phyloP scores from a whole-genome alignment of 92 coral and sea anemone genomes.

The Porites divaricata region DNA sequence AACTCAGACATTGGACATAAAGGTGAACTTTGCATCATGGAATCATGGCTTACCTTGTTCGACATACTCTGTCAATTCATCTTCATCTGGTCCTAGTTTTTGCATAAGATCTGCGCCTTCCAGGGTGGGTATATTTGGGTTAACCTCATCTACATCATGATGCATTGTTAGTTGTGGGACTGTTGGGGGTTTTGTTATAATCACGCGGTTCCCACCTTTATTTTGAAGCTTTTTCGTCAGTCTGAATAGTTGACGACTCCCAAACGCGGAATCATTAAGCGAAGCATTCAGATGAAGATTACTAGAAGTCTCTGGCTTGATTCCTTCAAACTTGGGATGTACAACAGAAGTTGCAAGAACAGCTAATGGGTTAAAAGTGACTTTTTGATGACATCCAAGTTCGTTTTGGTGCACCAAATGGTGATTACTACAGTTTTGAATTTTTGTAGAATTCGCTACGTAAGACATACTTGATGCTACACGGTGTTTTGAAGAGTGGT shows the following conservation, averaged over 20 bases:
- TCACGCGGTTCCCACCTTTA: not conserved
- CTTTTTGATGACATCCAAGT: not conserved
- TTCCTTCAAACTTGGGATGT: not conserved
- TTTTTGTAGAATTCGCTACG: not conserved
- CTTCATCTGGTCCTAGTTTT: not conserved
- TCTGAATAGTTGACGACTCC: too few species aligned
- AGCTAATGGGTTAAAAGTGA: not conserved
- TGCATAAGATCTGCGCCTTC: slow-evolving; percentile 2
- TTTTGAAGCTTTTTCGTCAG: not conserved
- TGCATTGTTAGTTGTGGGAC: not conserved
- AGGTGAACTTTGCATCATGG: not conserved
- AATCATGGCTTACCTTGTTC: slow-evolving; percentile 23
- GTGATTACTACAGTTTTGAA: slow-evolving; percentile 9
- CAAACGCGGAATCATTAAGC: not conserved
- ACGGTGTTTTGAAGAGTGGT: not conserved
- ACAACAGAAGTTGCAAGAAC: not conserved
- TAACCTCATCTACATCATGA: not conserved
- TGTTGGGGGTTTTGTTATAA: not conserved
- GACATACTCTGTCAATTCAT: slow-evolving; percentile 32
- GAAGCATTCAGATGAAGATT: not conserved
- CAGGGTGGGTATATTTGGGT: not conserved
- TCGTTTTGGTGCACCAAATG: not conserved
- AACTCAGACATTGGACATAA: not conserved
- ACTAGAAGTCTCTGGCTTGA: not conserved
- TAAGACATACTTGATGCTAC: not conserved